phyloP scores from a whole-genome alignment of 1,140 invertebrate species.

The Pogonognathellus flavescens region DNA sequence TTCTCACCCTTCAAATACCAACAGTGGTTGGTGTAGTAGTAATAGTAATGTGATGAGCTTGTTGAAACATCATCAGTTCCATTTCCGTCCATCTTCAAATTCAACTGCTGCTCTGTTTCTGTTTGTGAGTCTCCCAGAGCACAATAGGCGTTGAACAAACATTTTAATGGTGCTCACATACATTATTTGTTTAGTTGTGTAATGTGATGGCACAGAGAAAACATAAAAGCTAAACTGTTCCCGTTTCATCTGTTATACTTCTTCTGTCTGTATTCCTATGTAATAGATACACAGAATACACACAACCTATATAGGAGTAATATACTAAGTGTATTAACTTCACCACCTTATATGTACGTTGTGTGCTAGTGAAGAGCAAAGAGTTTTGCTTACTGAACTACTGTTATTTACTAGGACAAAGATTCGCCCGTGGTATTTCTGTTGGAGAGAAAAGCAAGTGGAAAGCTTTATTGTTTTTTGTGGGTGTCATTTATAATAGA shows the following conservation, averaged over 20 bases:
- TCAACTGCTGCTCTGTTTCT: not conserved
- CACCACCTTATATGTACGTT: too few relatives aligned
- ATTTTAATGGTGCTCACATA: slow-evolving; percentile 3
- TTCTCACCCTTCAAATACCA: not conserved
- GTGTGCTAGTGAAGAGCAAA: too few relatives aligned
- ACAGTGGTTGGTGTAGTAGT: not conserved
- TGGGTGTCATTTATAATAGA: not conserved
- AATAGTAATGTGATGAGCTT: not conserved
- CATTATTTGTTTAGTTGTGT: slow-evolving; percentile 6
- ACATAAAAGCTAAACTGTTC: not conserved
- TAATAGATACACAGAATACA: too few relatives aligned
- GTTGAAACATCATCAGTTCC: not conserved
- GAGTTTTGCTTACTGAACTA: too few relatives aligned
- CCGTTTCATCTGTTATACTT: too few relatives aligned
- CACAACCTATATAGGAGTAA: too few relatives aligned
- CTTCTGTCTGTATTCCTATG: too few relatives aligned
- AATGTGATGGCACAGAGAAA: not conserved
- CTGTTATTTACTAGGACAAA: too few relatives aligned
- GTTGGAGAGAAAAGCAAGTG: too few relatives aligned
- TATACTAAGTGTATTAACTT: too few relatives aligned
- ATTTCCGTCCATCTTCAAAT: slow-evolving; percentile 4
- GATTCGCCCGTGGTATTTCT: too few relatives aligned
- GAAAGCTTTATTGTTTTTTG: not conserved
- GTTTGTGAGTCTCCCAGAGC: not conserved
- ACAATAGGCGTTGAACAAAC: slow-evolving; percentile 12